A percentile compares a stretch with the other conserved stretches of the same genome.
Evolutionary conservation across 2,888 invertebrate genomes (phyloP).

Genomic region (Saturnia pavonia): DNA sequence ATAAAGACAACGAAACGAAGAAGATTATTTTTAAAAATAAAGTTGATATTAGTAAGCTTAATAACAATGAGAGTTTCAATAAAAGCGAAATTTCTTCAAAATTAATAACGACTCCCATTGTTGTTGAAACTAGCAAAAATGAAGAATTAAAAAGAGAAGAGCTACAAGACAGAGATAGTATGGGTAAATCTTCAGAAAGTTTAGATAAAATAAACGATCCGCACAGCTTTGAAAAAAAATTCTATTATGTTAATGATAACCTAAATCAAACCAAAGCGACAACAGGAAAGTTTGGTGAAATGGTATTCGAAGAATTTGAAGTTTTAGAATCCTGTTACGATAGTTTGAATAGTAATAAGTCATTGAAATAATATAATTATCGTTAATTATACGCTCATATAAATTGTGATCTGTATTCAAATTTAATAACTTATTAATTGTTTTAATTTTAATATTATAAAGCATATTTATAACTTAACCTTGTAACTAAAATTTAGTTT

Average conservation of each 20-base stretch:
- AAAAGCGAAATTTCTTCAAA: slow-evolving; percentile 30
- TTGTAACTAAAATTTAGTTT: slow-evolving; percentile 54
- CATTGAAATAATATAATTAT: slow-evolving; percentile 60
- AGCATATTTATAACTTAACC: slow-evolving; percentile 54
- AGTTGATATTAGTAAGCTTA: slow-evolving; percentile 37
- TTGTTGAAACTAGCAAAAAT: slow-evolving; percentile 32
- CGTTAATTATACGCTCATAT: slow-evolving; percentile 61
- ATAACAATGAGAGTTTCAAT: slow-evolving; percentile 32
- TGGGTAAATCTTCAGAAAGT: slow-evolving; percentile 34
- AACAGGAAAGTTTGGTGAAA: slow-evolving; percentile 87
- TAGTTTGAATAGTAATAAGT: slow-evolving; percentile 82
- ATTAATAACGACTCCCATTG: slow-evolving; percentile 34
- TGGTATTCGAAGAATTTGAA: slow-evolving; percentile 93
- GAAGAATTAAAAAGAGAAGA: slow-evolving; percentile 38
- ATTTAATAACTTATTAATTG: slow-evolving; percentile 76
- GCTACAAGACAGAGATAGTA: slow-evolving; percentile 39
- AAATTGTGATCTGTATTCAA: slow-evolving; percentile 76
- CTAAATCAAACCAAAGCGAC: slow-evolving; percentile 78
- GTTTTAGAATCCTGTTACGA: slow-evolving; percentile 84
- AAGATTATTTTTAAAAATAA: slow-evolving; percentile 42
- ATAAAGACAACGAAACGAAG: slow-evolving; percentile 56
- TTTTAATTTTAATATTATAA: slow-evolving; percentile 54
- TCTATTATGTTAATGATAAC: slow-evolving; percentile 83
- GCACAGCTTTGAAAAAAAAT: slow-evolving; percentile 79
- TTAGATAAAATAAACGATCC: slow-evolving; percentile 51